Evolutionary conservation across 2,888 invertebrate genomes (phyloP), one percentile per base, ranked within the genome.

Genomic region (Vandiemenella viatica): DNA sequence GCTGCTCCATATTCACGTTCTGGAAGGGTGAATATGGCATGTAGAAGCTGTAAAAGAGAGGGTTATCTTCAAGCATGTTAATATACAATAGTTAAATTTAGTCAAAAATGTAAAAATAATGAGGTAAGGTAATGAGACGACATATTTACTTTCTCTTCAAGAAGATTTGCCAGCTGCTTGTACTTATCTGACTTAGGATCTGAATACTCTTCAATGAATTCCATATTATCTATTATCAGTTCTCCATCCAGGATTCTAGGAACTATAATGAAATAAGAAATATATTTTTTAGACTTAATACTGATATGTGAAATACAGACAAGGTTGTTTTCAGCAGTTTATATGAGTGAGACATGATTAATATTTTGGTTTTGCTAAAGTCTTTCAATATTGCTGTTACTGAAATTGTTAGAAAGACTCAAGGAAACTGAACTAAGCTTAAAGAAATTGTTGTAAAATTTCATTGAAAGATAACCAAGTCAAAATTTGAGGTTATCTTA

Each of bases 231-330:
- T 26, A 86, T 72, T 50, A 66, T 74, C 48, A 85, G 61, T 58
- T 77, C 72, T 3, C 82, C 82, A 64, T 84, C 80, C 40, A 84
- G 60, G 3, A 79, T 79, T 60, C 75, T 70, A 45, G 82, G 80
- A 54, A 86, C 83, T 76, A 67, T 53, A 45, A 56, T 22, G 41
- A 48, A 37, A 37, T n/a, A 3, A 21, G n/a, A 8, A 23, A 5
- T 22, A 46, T 41, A 41, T 15, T 15, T 38, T 37, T 13, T 6
- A 19, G 40, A 46, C 15, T 38, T 1, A 15, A 41, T 3, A 41
- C 15, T 15, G 2, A 41, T 20, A 8, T 43, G n/a, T n/a, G n/a
- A n/a, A n/a, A n/a, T n/a, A n/a, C n/a, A n/a, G n/a, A n/a, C n/a
- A n/a, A 17, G 6, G 13, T 38, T 38, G 10, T 17, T 38, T 38